Conservation (phyloP, 2,888 invertebrate genomes). For the Nephrotoma guestfalica region DNA sequence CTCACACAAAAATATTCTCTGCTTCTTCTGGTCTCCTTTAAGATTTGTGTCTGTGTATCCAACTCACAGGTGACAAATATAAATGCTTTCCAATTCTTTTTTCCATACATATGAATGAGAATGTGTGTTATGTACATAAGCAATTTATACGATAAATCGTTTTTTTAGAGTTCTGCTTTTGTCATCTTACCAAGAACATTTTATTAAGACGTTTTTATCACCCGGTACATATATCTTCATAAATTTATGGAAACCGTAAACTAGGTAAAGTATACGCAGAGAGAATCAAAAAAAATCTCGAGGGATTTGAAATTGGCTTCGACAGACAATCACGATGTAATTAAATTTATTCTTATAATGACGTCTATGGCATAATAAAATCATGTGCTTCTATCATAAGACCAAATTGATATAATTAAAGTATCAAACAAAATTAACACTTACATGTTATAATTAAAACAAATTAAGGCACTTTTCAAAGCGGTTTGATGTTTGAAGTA, state of each 20-base stretch:
- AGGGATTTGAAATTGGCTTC: too few relatives aligned
- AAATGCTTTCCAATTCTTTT: neutral
- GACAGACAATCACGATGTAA: neutral
- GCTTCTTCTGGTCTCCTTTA: neutral
- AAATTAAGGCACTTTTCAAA: neutral
- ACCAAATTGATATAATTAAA: neutral
- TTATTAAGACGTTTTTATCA: neutral
- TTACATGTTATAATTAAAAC: neutral
- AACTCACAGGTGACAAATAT: neutral
- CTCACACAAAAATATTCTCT: neutral
- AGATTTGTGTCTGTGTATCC: neutral
- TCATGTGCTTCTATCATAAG: neutral
- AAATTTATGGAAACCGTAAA: neutral
- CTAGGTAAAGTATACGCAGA: neutral
- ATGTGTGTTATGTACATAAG: neutral
- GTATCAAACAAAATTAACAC: neutral
- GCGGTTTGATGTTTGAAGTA: neutral
- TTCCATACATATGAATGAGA: neutral
- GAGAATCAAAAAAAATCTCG: too few relatives aligned
- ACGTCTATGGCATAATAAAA: too few relatives aligned
- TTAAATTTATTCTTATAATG: neutral
- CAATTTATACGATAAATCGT: neutral
- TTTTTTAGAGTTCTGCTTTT: neutral
- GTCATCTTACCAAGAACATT: neutral
- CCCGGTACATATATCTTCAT: neutral